A percentile compares a stretch with the other conserved stretches of the same genome.
phyloP scores from a whole-genome alignment of 2,113 vertebrate genomes.

The Otus sunia region DNA sequence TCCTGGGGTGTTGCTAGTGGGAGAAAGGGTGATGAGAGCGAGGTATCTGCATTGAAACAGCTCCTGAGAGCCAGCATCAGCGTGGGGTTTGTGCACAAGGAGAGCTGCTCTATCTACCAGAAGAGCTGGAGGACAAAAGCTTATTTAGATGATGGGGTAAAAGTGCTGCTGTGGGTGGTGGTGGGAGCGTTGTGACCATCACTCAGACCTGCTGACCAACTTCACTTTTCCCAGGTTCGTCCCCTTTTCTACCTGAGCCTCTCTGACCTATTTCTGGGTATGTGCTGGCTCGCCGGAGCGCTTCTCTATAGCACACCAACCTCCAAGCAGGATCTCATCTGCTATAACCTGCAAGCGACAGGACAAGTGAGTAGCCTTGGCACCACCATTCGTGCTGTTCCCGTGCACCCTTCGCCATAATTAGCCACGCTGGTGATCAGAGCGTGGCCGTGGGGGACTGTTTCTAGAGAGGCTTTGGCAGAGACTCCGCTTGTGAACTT shows the following conservation, averaged over 20 bases:
- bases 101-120: neutral
- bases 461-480: neutral
- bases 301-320: conserved; percentile 74
- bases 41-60: neutral
- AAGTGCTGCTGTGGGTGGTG: neutral
- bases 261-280: conserved; percentile 82
- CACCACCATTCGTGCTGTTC: neutral
- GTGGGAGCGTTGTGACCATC: neutral
- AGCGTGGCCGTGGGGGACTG: fast-evolving
- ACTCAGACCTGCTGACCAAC: neutral
- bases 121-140: neutral
- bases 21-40: neutral
- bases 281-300: conserved; percentile 82
- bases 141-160: neutral
- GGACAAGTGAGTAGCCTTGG: conserved; percentile 77
- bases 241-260: conserved; percentile 85
- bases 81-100: neutral
- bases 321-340: conserved; percentile 63
- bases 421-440: neutral
- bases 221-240: conserved; percentile 72
- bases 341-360: conserved; percentile 84
- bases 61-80: neutral
- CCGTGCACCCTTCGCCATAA: fast-evolving
- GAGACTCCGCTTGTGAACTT: neutral
- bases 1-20: neutral